phyloP scores from a whole-genome alignment of 64 coral and sea anemone species.

The Exaiptasia diaphana region DNA sequence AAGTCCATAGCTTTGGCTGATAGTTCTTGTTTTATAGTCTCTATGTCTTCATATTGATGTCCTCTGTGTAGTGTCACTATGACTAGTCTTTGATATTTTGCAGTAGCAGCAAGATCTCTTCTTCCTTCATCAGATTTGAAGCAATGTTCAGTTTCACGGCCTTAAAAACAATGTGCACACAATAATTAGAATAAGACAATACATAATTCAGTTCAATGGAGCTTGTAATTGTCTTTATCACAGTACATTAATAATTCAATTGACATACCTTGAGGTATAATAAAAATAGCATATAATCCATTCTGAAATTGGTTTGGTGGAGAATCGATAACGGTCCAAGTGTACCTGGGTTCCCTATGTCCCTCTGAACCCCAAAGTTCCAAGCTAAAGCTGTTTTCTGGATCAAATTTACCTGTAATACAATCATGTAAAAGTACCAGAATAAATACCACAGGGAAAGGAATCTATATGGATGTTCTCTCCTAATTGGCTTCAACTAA shows the following conservation, averaged over 20 bases:
- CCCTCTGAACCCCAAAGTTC: slow-evolving; percentile 29
- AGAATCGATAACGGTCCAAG: slow-evolving; percentile 59
- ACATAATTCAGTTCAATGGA: too few species aligned
- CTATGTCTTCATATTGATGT: slow-evolving; percentile 60
- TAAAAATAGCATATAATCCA: slow-evolving; percentile 90
- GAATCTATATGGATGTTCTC: too few species aligned
- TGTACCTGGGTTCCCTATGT: slow-evolving; percentile 60
- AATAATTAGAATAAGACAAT: not conserved
- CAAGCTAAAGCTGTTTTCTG: not conserved
- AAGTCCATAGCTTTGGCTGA: slow-evolving; percentile 89
- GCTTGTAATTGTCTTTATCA: too few species aligned
- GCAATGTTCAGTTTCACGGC: slow-evolving; percentile 80
- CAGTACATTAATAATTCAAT: not conserved
- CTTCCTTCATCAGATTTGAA: slow-evolving; percentile 74
- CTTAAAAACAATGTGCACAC: not conserved
- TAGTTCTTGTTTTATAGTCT: slow-evolving; percentile 76
- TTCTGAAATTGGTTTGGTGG: slow-evolving; percentile 24
- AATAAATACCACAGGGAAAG: too few species aligned
- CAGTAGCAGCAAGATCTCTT: slow-evolving; percentile 45
- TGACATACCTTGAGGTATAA: slow-evolving; percentile 82
- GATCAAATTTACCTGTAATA: slow-evolving; percentile 30
- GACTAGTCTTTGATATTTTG: slow-evolving; percentile 75
- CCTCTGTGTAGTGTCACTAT: slow-evolving; percentile 69
- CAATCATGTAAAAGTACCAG: too few species aligned
- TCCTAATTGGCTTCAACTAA: too few species aligned